Evolutionary conservation across 2,797 vertebrate genomes (phyloP), one percentile per base, ranked within the genome.

Genomic region (Anolis apletophallus): DNA sequence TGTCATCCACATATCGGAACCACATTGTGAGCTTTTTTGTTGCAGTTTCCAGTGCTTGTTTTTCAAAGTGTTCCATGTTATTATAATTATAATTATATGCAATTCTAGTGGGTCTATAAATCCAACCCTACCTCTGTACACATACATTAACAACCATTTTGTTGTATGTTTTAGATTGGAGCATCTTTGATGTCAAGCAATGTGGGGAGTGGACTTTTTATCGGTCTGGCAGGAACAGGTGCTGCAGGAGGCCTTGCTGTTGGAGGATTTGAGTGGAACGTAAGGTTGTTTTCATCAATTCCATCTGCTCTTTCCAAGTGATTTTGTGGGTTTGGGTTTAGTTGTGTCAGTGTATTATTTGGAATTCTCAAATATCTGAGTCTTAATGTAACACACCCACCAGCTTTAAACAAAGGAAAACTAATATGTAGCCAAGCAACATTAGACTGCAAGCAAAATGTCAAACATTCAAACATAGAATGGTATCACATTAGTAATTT

Each of bases 101-200:
- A 64, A 64, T 64, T 64, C 61, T 64, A 11, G 9, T 29, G 19
- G 21, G 3, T 64, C 12, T 64, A 64, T 11, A 29, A 29, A 11
- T 64, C 11, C 61, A 64, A 64, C 26, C 26, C 26, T 11, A 19
- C 52, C 8, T 2, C 59, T 34, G 52, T 17, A 21, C 9, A 9
- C 32, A 14, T 50, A 23, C 59, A 36, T 74, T 86, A 40, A 34
- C 79, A 26, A 9, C 17, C 9, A 3, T 0, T 0, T 57, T 83
- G 36, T 6, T 3, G 77, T 87, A 61, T 86, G 0, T 86, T 96
- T 94, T 88, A 99, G 99, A 99, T 99, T 1, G 98, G 98, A 81
- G 98, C 99, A 7, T 99, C 98, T 54, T 93, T 99, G 90, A 98
- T 99, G 98, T 99, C 98, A 84, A 99, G 98, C 92, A 99, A 99